Conservation (phyloP, 1,140 invertebrate species). For the Acromyrmex heyeri region DNA sequence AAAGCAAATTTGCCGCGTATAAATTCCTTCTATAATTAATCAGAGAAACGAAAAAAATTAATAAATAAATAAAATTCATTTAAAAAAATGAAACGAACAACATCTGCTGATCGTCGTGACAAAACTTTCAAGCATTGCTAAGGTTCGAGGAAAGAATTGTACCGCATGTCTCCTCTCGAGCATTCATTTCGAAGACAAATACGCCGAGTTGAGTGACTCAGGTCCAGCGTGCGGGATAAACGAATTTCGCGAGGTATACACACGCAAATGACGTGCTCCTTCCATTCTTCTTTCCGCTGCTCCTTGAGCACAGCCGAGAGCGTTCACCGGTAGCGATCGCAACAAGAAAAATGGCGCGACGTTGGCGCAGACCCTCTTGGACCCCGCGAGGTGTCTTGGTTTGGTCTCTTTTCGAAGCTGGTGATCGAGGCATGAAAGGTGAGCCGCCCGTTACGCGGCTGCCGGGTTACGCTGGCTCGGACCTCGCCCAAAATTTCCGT, state of each 20-base stretch:
- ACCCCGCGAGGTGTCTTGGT: constrained; percentile 21
- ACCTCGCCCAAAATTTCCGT: constrained; percentile 39
- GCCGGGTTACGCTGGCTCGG: constrained; percentile 64
- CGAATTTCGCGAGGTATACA: constrained; percentile 25
- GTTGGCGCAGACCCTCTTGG: not conserved
- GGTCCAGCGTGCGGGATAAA: constrained; percentile 17
- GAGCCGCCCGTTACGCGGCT: constrained; percentile 71
- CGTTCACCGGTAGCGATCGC: constrained; percentile 36
- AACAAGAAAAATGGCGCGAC: constrained; percentile 33
- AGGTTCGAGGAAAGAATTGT: constrained; percentile 7
- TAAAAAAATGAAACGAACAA: not conserved
- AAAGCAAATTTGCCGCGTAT: not conserved
- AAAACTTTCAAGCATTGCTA: not conserved
- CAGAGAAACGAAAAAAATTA: not conserved
- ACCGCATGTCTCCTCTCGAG: constrained; percentile 2
- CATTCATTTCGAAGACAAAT: constrained; percentile 40
- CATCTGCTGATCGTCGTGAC: not conserved
- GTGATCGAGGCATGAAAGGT: constrained; percentile 72
- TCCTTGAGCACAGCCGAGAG: not conserved
- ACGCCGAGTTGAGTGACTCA: constrained; percentile 1
- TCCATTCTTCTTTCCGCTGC: not conserved
- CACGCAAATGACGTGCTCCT: constrained; percentile 35
- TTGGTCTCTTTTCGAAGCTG: constrained; percentile 46
- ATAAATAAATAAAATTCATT: not conserved
- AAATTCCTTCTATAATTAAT: not conserved